Evolutionary conservation across 2,113 vertebrate species (phyloP), one percentile per base, ranked within the genome.

Genomic region (Hylia prasina): DNA sequence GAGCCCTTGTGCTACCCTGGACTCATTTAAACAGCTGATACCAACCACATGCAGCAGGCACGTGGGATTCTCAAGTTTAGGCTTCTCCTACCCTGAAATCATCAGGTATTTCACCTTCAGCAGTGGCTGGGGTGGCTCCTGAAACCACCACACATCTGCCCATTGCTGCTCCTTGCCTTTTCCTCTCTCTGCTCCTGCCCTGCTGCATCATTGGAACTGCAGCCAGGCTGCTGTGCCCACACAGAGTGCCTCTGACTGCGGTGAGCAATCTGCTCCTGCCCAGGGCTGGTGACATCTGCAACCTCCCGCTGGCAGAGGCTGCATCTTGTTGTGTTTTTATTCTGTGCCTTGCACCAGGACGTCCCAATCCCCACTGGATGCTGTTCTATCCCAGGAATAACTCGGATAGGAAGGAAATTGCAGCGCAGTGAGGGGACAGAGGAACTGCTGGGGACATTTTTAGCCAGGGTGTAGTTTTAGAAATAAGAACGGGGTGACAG

Each of bases 191-290:
- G 84, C 60, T 70, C 76, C 76, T 50, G 78, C 92, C 88, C 48
- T 71, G 50, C 68, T 90, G 94, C 76, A 60, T 87, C 92, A 71
- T 78, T 92, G 19, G 48, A 51, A 25, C 72, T 51, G 84, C 80
- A 94, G 94, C 15, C 75, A 89, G 91, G 72, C 80, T 93, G 93
- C 66, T 88, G 87, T 95, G 96, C 94, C 95, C 91, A 81, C 95
- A 86, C 92, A 92, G 92, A 82, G 60, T 37, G 25, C 88, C 83
- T 77, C 33, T 90, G 91, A 64, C 87, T 95, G 22, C 2, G 76
- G 95, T 19, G 89, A 94, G 89, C 89, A 76, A 61, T 61, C 95
- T 89, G 87, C 94, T 96, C 80, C 70, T 91, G 93, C 82, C 64
- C 93, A 47, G 84, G 84, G 84, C 87, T 80, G 91, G 61, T 57